phyloP scores from a whole-genome alignment of 2,113 vertebrate species.

The Ptychochromis oligacanthus region DNA sequence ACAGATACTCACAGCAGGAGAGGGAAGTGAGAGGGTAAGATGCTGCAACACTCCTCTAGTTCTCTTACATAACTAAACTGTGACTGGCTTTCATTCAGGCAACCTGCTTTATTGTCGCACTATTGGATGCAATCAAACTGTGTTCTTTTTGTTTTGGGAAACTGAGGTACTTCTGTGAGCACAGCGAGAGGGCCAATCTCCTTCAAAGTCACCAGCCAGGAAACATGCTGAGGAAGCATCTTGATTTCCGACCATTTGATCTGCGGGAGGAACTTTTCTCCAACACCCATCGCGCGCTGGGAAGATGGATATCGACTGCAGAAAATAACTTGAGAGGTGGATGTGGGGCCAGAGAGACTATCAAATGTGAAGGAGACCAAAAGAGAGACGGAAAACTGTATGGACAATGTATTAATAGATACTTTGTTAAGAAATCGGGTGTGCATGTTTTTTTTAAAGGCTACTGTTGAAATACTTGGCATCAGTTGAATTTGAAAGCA shows the following conservation, averaged over 20 bases:
- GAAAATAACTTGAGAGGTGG: conserved; percentile 69
- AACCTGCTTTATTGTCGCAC: conserved; percentile 62
- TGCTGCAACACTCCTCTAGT: conserved; percentile 50
- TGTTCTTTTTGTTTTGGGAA: conserved; percentile 63
- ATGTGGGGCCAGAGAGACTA: conserved; percentile 57
- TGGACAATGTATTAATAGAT: conserved; percentile 20
- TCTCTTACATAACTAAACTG: conserved; percentile 71
- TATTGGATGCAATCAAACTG: conserved; percentile 66
- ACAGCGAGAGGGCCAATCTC: conserved; percentile 70
- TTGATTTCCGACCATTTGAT: conserved; percentile 77
- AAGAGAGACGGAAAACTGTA: conserved; percentile 22
- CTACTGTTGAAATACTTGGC: conserved; percentile 17
- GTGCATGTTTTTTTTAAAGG: conserved; percentile 24
- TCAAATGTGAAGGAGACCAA: conserved; percentile 55
- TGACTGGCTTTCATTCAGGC: conserved; percentile 55
- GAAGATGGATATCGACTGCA: conserved; percentile 73
- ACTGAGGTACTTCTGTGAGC: conserved; percentile 51
- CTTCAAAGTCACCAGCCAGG: conserved; percentile 75
- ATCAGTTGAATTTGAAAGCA: conserved; percentile 9
- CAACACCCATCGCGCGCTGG: conserved; percentile 44
- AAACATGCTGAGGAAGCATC: conserved; percentile 74
- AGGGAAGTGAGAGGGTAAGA: conserved; percentile 48
- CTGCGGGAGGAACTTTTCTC: conserved; percentile 64
- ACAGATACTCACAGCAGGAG: conserved; percentile 54
- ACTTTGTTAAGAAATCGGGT: conserved; percentile 49